These are phyloP conservation scores for Ophthalmolycus amberensis DNA, from an alignment of 2,113 vertebrate genomes.

Conservation along the genomic window DNA sequence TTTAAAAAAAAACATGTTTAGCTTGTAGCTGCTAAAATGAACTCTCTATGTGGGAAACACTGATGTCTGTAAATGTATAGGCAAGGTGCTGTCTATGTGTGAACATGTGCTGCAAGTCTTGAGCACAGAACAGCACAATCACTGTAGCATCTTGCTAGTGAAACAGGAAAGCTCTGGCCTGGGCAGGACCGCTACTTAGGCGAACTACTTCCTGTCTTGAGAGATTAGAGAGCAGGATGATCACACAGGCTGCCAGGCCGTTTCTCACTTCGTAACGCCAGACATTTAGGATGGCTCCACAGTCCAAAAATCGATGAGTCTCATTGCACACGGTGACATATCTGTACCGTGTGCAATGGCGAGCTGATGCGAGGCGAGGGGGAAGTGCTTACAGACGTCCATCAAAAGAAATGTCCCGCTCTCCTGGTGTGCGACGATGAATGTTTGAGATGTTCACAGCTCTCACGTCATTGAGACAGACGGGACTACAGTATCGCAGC, in stretches of 20 bases:
- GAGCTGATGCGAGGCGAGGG: neutral
- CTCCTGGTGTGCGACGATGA: slow-evolving; percentile 6
- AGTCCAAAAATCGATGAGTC: slow-evolving; percentile 34
- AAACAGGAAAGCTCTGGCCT: slow-evolving; percentile 84
- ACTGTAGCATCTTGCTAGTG: slow-evolving; percentile 71
- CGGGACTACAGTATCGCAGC: slow-evolving; percentile 14
- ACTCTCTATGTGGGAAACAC: neutral
- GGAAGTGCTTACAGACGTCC: neutral
- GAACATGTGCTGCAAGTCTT: neutral
- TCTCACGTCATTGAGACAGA: slow-evolving; percentile 9
- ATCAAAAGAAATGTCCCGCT: neutral
- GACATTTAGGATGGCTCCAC: slow-evolving; percentile 17
- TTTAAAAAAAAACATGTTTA: neutral
- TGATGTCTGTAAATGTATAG: neutral
- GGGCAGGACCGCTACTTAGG: slow-evolving; percentile 83
- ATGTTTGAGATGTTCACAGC: neutral
- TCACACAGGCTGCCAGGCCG: slow-evolving; percentile 47
- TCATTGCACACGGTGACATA: slow-evolving; percentile 32
- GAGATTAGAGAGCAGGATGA: slow-evolving; percentile 77
- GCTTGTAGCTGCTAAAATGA: neutral
- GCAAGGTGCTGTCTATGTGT: neutral
- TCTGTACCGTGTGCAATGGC: neutral
- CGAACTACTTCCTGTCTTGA: slow-evolving; percentile 85
- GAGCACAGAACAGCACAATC: slow-evolving; percentile 68
- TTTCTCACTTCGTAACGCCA: slow-evolving; percentile 53